Evolutionary conservation across 2,113 vertebrate species (phyloP).

Genomic region (Spea multiplicata): DNA sequence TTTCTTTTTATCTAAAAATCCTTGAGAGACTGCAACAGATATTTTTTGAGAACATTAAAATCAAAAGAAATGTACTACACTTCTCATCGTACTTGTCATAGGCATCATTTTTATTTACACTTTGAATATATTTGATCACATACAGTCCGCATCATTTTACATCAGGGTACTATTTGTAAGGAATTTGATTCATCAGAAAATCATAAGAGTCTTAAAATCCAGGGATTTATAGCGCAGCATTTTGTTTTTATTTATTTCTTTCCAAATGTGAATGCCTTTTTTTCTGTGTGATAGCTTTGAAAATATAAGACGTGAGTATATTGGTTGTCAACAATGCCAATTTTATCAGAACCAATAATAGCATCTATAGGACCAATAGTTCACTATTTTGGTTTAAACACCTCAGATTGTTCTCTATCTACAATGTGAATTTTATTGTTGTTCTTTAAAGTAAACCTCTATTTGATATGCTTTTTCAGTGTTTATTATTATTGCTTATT

Average conservation of each 20-base stretch:
- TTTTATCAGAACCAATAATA: too few species aligned
- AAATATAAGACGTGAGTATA: too few species aligned
- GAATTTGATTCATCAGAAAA: constrained; percentile 48
- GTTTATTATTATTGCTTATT: too few species aligned
- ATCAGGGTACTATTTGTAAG: constrained; percentile 37
- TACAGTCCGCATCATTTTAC: constrained; percentile 48
- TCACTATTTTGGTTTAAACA: too few species aligned
- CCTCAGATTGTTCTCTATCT: too few species aligned
- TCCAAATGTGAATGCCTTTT: too few species aligned
- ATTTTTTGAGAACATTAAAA: constrained; percentile 75
- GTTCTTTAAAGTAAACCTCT: too few species aligned
- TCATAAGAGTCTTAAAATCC: background rate
- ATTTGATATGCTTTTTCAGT: too few species aligned
- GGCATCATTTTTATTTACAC: constrained; percentile 55
- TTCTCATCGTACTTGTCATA: constrained; percentile 63
- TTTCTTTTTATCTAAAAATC: constrained; percentile 84
- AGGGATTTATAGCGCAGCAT: background rate
- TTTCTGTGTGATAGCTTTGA: too few species aligned
- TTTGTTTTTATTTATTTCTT: background rate
- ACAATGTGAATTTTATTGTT: too few species aligned
- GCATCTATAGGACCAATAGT: too few species aligned
- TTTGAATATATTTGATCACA: constrained; percentile 48
- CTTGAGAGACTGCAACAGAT: constrained; percentile 75
- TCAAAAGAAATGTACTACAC: constrained; percentile 67
- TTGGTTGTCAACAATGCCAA: too few species aligned